Evolutionary conservation across 2,113 vertebrate species (phyloP).

Genomic region (Edolisoma coerulescens): DNA sequence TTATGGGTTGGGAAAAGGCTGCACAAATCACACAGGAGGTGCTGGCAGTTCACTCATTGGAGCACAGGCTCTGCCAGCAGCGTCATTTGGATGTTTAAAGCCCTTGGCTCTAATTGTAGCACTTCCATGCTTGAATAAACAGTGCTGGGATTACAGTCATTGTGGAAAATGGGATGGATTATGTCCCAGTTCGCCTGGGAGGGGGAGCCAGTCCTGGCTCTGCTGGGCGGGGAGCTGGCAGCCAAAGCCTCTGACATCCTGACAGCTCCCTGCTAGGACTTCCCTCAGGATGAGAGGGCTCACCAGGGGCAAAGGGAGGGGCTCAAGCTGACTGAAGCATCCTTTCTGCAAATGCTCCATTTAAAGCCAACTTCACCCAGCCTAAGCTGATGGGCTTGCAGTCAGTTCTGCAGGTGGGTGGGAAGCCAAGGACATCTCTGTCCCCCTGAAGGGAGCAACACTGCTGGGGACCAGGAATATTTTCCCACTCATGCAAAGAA

Average conservation of each 20-base stretch:
- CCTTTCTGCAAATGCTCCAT: background rate
- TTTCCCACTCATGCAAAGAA: background rate
- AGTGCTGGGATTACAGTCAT: background rate
- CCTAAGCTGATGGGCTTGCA: background rate
- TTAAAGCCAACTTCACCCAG: background rate
- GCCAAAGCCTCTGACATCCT: background rate
- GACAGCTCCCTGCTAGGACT: background rate
- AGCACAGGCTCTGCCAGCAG: background rate
- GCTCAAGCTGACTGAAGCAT: background rate
- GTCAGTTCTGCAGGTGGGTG: background rate
- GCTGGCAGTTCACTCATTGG: background rate
- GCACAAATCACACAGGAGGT: background rate
- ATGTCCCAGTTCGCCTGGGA: background rate
- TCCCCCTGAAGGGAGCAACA: background rate
- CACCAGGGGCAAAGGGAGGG: background rate
- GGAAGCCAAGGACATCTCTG: background rate
- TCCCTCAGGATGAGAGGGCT: background rate
- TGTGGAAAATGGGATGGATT: constrained; percentile 26
- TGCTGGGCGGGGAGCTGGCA: background rate
- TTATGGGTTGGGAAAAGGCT: background rate
- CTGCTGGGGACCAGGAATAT: background rate
- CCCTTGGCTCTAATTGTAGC: constrained; percentile 32
- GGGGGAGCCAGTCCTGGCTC: background rate
- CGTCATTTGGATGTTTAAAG: constrained; percentile 27
- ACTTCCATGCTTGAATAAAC: constrained; percentile 24